Percentiles rank a stretch among this genome's conserved stretches.
phyloP scores from a whole-genome alignment of 1,140 invertebrate genomes.

The Penaeus chinensis region DNA sequence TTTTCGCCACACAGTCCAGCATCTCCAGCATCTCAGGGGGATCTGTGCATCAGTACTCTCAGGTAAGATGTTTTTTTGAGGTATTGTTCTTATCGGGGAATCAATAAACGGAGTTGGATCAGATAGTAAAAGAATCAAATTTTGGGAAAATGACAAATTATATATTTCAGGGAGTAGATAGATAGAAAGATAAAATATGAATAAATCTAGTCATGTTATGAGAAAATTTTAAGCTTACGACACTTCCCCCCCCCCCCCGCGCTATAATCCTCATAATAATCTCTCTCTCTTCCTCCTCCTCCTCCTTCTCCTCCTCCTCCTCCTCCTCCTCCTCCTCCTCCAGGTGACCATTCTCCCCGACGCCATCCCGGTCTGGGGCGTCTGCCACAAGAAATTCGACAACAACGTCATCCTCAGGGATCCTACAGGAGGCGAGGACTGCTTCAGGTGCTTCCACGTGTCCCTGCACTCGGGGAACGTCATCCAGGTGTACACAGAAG shows the following conservation, averaged over 20 bases:
- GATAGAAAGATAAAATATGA: too few relatives aligned
- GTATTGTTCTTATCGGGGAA: neutral
- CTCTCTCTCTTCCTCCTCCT: conserved; percentile 11
- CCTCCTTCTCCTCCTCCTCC: neutral
- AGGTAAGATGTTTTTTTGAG: conserved; percentile 25
- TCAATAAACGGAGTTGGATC: too few relatives aligned
- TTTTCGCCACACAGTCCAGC: conserved; percentile 67
- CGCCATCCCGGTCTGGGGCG: conserved; percentile 68
- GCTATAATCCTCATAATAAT: neutral
- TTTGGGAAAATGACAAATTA: too few relatives aligned
- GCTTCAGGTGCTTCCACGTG: conserved; percentile 68
- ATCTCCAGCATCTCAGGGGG: conserved; percentile 60
- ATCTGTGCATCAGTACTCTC: conserved; percentile 54
- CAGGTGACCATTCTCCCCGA: conserved; percentile 64
- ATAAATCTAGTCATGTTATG: too few relatives aligned
- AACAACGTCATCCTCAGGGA: conserved; percentile 68
- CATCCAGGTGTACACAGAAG: conserved; percentile 67
- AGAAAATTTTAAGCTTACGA: too few relatives aligned
- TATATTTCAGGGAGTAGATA: too few relatives aligned
- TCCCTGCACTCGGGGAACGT: conserved; percentile 68
- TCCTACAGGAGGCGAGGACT: conserved; percentile 64
- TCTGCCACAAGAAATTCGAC: conserved; percentile 66
- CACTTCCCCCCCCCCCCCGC: neutral
- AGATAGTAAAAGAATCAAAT: too few relatives aligned
- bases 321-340: conserved; percentile 1